Base-by-base conservation (phyloP, 2,888 invertebrate genomes). In the Leptinotarsa haldemani region DNA sequence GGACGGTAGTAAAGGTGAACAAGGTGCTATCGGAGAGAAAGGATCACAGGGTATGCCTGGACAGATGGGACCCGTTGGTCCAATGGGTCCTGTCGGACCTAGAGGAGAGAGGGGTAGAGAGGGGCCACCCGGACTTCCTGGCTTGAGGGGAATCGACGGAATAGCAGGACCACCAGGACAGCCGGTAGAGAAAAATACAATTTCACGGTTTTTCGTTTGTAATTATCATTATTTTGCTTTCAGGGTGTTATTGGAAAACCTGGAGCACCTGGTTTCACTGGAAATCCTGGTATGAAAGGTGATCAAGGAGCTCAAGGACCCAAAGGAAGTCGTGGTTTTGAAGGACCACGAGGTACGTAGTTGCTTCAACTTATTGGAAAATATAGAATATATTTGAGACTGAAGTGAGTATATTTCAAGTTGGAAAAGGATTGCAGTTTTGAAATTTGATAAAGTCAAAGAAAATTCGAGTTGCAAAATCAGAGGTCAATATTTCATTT, bases 101-200 rank as follows among this genome's bases (percentile, higher is more conserved):
- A 90, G 95, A 78, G 96, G 96, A 5, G 96, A 96, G 88, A 89
- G 95, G 83, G 96, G 96, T 1, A 89, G 95, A 52, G 95, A 96
- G 88, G 96, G 96, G 0, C 91, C 94, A 1, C 89, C 94, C 0
- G 95, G 94, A 0, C 90, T 93, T 3, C 92, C 93, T 0, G 95
- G 95, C 9, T 88, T 94, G 73, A 89, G 95, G 83, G 96, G 96
- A 67, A 90, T 92, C 73, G 95, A 96, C 84, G 96, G 96, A 7
- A 90, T 92, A 47, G 88, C 93, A 67, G 96, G 96, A 70, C 90
- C 94, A 1, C 93, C 94, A n/a, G 95, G 95, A 73, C 88, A 91
- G 79, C 90, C 93, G 80, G 93, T 94, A 52, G 22, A 13, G 3
- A 22, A 15, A 20, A 22, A 22, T 50, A 50, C 5, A 50, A 50